These are phyloP conservation scores for Lota lota DNA, from an alignment of 2,113 vertebrate genomes.

Conservation along the genomic window DNA sequence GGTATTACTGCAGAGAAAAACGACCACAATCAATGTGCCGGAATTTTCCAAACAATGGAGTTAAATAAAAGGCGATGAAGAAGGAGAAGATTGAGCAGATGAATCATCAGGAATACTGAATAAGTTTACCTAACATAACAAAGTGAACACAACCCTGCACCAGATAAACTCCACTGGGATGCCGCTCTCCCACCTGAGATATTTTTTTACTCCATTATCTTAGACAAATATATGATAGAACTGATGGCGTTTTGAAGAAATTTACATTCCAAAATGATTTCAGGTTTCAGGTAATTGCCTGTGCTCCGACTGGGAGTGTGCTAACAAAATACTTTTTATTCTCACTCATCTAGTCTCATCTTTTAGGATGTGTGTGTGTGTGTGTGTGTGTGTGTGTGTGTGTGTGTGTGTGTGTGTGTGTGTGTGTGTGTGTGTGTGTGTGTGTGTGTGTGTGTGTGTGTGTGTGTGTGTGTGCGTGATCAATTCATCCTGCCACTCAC, in stretches of 20 bases:
- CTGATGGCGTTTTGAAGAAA: slow-evolving; percentile 14
- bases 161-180: slow-evolving; percentile 7
- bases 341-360: neutral
- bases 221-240: slow-evolving; percentile 27
- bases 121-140: slow-evolving; percentile 7
- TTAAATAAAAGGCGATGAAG: neutral
- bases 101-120: neutral
- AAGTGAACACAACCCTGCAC: neutral
- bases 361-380: neutral
- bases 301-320: neutral
- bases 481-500: too few relatives aligned
- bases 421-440: too few relatives aligned
- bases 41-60: neutral
- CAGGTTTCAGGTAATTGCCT: slow-evolving; percentile 20
- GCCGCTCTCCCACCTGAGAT: neutral
- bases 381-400: too few relatives aligned
- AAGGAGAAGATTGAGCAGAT: neutral
- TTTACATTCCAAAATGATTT: slow-evolving; percentile 12
- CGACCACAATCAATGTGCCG: neutral
- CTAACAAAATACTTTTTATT: neutral
- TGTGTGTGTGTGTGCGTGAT: too few relatives aligned
- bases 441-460: too few relatives aligned
- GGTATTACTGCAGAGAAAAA: neutral
- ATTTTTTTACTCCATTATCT: slow-evolving; percentile 18
- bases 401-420: too few relatives aligned